phyloP scores from a whole-genome alignment of 2,797 vertebrate species.

The Strix occidentalis region DNA sequence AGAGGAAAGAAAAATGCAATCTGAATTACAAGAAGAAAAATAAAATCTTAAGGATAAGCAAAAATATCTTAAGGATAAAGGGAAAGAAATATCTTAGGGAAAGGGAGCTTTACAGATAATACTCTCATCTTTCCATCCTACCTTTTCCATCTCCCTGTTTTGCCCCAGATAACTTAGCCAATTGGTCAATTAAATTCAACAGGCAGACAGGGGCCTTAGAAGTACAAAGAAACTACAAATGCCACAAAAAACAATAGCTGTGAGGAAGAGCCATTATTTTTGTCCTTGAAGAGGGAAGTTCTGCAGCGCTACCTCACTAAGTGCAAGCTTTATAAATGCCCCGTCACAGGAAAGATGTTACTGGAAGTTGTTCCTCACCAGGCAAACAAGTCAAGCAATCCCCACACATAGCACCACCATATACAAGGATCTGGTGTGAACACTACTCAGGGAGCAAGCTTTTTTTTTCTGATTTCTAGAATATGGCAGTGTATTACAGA shows the following conservation, averaged over 20 bases:
- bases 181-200: background rate
- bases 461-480: background rate
- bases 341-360: background rate
- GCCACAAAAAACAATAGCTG: background rate
- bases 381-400: background rate
- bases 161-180: background rate
- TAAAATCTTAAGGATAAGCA: background rate
- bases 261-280: background rate
- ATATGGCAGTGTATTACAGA: background rate
- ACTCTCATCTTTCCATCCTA: background rate
- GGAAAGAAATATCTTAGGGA: background rate
- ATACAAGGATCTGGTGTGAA: background rate
- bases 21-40: background rate
- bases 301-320: background rate
- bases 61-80: background rate
- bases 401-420: background rate
- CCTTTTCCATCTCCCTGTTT: background rate
- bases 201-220: background rate
- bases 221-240: background rate
- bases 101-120: background rate
- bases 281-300: background rate
- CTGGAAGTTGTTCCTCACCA: background rate
- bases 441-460: background rate
- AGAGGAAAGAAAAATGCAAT: background rate
- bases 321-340: background rate